Evolutionary conservation across 2,797 vertebrate genomes (phyloP), one percentile per base, ranked within the genome.

Genomic region (Pangasius krempfi): DNA sequence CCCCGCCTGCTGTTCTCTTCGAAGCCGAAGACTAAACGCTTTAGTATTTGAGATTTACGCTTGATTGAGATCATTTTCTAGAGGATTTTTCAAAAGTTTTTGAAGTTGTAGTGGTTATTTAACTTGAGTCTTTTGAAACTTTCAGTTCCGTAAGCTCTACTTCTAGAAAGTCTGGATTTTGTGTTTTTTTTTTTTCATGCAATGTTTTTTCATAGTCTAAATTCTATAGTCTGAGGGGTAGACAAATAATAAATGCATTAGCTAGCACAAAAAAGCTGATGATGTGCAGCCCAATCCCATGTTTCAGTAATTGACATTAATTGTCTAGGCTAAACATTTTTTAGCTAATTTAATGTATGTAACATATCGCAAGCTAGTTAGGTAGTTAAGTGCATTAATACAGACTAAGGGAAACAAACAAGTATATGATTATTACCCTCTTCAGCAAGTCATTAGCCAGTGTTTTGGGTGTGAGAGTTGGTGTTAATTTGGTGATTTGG

Each of bases 1-100:
- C 88, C 70, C 58, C 10, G 50, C 50, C 72, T 33, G n/a, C 62
- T 84, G 64, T 84, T 78, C 33, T 79, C 33, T 54, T 68, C n/a
- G 76, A 62, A 52, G 22, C 70, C 30, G 6, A 37, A 78, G 44
- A n/a, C 25, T 62, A n/a, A 9, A 16, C 13, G 58, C 37, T 83
- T 47, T 47, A 64, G 37, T 47, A 20, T 47, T 66, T 18, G 44
- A n/a, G 40, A 8, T n/a, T 50, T 50, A 50, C 3, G 27, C 60
- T 30, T 47, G 60, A 83, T 64, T 64, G 40, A 79, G 56, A 58
- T 37, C 3, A 60, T 62, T 62, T 82, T 22, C 60, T 47, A 60
- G 33, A 16, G 25, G 37, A 60, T 60, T 79, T 50, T n/a, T 8
- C 1, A 58, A 40, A 64, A 2, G 33, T 47, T 83, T 81, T 60